Conservation (phyloP, 1,140 invertebrate genomes). For the Sminthurides bifidus region DNA sequence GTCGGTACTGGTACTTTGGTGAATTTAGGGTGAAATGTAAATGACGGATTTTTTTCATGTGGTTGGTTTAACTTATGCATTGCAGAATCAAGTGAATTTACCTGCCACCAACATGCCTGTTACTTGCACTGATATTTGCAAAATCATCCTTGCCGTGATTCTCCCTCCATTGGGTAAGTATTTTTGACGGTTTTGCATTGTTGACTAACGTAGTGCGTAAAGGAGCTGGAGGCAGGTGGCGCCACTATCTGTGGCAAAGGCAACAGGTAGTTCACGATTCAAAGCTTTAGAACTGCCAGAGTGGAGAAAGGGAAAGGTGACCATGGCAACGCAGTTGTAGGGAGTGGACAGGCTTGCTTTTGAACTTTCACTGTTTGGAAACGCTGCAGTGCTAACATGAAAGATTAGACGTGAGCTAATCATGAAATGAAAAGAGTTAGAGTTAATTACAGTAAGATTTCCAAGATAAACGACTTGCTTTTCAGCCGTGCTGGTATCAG, state of each 20-base stretch:
- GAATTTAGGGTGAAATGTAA: too few relatives aligned
- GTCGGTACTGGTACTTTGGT: too few relatives aligned
- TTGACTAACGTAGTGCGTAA: background rate
- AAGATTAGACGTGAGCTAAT: background rate
- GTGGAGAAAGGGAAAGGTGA: background rate
- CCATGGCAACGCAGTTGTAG: too few relatives aligned
- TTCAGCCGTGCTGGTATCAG: too few relatives aligned
- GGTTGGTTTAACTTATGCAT: too few relatives aligned
- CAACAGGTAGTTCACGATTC: background rate
- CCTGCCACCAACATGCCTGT: slow-evolving; percentile 22
- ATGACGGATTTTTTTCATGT: too few relatives aligned
- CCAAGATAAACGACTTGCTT: background rate
- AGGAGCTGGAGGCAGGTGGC: too few relatives aligned
- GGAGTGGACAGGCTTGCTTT: too few relatives aligned
- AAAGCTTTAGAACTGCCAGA: background rate
- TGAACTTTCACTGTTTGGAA: background rate
- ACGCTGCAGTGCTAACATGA: background rate
- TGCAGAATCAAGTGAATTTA: too few relatives aligned
- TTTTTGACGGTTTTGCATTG: background rate
- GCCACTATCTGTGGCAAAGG: too few relatives aligned
- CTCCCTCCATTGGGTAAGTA: slow-evolving; percentile 22
- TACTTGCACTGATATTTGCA: slow-evolving; percentile 24
- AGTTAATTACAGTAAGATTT: background rate
- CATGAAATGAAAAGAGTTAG: background rate
- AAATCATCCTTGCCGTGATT: slow-evolving; percentile 30